These are phyloP conservation scores for Actenoides lindsayi DNA, from an alignment of 2,113 vertebrate genomes.

Conservation along the genomic window DNA sequence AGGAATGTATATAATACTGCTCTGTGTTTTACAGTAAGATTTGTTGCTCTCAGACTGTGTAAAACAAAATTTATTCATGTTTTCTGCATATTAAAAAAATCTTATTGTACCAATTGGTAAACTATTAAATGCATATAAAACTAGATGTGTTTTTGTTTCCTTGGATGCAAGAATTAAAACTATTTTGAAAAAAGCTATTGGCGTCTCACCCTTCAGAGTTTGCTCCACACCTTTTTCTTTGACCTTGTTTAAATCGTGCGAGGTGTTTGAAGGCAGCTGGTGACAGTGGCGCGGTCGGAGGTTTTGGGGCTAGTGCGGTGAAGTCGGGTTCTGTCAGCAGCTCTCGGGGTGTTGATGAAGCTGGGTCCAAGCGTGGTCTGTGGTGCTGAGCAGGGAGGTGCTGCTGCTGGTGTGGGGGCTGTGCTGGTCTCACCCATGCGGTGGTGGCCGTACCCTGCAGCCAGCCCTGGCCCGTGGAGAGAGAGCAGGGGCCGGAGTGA, in stretches of 20 bases:
- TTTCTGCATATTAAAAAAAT: conserved; percentile 91
- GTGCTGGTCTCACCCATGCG: neutral
- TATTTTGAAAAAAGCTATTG: conserved; percentile 15
- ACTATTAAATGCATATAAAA: conserved; percentile 91
- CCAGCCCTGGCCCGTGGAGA: too few species aligned
- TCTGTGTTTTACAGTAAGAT: conserved; percentile 90
- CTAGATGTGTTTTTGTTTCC: conserved; percentile 70
- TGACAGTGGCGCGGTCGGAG: too few species aligned
- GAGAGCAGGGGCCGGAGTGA: too few species aligned
- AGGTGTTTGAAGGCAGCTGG: neutral
- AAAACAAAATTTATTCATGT: conserved; percentile 92
- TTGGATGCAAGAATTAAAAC: conserved; percentile 51
- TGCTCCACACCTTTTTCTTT: neutral
- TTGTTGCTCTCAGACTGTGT: conserved; percentile 90
- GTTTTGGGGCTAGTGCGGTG: too few species aligned
- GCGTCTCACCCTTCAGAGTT: neutral
- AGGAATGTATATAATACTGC: conserved; percentile 90
- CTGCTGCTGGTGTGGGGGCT: neutral
- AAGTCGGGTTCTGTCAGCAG: neutral
- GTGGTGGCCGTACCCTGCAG: too few species aligned
- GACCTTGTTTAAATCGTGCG: neutral
- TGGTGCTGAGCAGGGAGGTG: neutral
- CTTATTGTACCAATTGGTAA: conserved; percentile 91
- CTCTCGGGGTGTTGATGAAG: neutral
- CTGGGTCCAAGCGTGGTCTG: neutral